Conservation (phyloP, 2,113 vertebrate genomes). For the Hydropotes inermis region DNA sequence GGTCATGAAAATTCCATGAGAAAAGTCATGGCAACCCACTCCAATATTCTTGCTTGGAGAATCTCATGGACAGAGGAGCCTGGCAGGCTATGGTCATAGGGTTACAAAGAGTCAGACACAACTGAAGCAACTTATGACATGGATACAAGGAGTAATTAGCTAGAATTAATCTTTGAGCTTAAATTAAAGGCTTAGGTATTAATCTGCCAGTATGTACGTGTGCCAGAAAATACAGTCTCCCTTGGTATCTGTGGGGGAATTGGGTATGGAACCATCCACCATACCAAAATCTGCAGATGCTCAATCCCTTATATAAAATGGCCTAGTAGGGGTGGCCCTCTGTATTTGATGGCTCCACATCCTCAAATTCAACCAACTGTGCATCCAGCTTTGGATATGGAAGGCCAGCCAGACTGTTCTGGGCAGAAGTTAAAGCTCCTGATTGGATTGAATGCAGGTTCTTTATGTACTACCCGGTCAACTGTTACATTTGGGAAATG, state of each 20-base stretch:
- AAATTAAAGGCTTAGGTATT: background rate
- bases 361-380: background rate
- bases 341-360: no score
- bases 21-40: background rate
- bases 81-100: background rate
- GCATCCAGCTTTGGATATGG: background rate
- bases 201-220: background rate
- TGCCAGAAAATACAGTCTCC: background rate
- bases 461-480: accelerated
- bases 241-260: background rate
- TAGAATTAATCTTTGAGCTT: background rate
- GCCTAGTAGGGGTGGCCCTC: no score
- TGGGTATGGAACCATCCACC: background rate
- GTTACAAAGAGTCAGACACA: background rate
- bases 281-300: background rate
- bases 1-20: background rate
- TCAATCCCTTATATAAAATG: background rate
- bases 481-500: background rate
- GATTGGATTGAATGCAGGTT: background rate
- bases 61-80: background rate
- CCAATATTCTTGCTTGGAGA: no score
- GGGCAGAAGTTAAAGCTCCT: background rate
- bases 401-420: background rate
- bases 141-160: background rate
- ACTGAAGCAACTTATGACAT: no score